Evolutionary conservation across 2,113 vertebrate genomes (phyloP), one percentile per base, ranked within the genome.

Genomic region (Vidua chalybeata): DNA sequence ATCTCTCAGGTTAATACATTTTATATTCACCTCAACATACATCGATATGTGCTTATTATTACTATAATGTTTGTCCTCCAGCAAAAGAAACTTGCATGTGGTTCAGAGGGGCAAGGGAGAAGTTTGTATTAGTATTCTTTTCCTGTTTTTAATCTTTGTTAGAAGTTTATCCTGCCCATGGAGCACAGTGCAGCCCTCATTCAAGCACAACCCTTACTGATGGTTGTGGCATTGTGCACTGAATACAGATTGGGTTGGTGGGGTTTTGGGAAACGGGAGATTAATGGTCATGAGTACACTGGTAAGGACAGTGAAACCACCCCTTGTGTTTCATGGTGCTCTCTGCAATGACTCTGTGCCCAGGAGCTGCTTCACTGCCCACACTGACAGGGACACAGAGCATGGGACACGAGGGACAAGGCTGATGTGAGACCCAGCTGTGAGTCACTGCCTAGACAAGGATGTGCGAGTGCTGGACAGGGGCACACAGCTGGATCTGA

Each of bases 21-120:
- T 94, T 94, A 95, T 88, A 93, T 84, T 91, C 6, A 20, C 81
- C 84, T 95, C 94, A 85, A 61, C 71, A 52, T 84, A 51, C 75
- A 96, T 97, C 93, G 96, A 93, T 97, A 94, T 95, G 81, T 90
- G 78, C 58, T 91, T 91, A 84, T 93, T 92, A 89, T 93, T 90
- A 92, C 90, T 89, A 17, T 71, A 63, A 86, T 87, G 59, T 84
- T 97, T 95, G 91, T 89, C 94, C 96, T 96, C 95, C 93, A 95
- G 90, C 88, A 90, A 81, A 86, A 72, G 84, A 59, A 93, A 37
- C 75, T 82, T 72, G 41, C 10, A 2, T 16, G 43, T 43, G 30
- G 41, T 31, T 35, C 75, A 81, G 81, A 45, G 54, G 56, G 49
- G 27, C 66, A 79, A 33, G 90, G 22, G 41, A 49, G 43, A 77